Conservation (phyloP, 2,888 invertebrate species). For the Oscheius onirici region DNA sequence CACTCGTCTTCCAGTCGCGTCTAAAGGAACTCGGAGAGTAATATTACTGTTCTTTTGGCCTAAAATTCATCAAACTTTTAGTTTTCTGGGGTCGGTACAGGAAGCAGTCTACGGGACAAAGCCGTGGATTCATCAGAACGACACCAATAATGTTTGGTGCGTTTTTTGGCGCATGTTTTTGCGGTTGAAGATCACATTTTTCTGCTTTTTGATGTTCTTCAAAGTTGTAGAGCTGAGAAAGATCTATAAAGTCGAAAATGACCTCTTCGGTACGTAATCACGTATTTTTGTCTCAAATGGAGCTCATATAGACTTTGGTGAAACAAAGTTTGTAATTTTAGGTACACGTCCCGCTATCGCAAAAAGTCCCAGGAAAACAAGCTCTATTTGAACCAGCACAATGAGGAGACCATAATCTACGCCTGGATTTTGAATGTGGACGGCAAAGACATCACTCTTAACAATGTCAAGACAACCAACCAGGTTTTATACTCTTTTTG, state of each 20-base stretch:
- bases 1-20: slow-evolving; percentile 74
- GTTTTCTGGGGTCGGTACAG: background rate
- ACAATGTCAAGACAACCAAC: slow-evolving; percentile 51
- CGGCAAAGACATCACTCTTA: slow-evolving; percentile 40
- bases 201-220: no score
- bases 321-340: no score
- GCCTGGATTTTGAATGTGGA: slow-evolving; percentile 63
- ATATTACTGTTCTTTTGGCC: slow-evolving; percentile 11
- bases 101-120: slow-evolving; percentile 74
- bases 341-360: slow-evolving; percentile 61
- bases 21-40: slow-evolving; percentile 72
- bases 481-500: slow-evolving; percentile 39
- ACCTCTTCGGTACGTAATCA: no score
- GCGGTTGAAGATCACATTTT: no score
- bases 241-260: no score
- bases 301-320: no score
- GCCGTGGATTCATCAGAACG: slow-evolving; percentile 75
- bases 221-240: no score
- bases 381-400: slow-evolving; percentile 43
- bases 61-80: background rate
- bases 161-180: background rate
- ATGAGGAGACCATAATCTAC: slow-evolving; percentile 60
- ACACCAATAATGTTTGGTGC: slow-evolving; percentile 73
- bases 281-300: no score
- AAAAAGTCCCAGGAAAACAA: slow-evolving; percentile 22